Evolutionary conservation across 2,888 invertebrate genomes (phyloP).

Genomic region (Philereme transversata): DNA sequence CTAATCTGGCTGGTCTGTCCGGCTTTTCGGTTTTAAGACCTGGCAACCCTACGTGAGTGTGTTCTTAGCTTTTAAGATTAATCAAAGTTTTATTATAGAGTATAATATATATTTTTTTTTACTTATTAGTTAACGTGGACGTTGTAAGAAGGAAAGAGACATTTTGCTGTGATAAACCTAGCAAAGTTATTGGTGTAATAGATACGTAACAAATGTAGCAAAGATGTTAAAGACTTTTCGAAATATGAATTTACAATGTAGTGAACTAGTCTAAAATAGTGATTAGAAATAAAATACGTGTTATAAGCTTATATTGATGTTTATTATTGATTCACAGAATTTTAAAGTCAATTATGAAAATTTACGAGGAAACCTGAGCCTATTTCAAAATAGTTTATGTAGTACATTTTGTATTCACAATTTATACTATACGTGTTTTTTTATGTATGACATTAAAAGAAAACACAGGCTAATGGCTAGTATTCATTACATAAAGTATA

Average conservation of each 20-base stretch:
- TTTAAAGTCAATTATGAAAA: slow-evolving; percentile 14
- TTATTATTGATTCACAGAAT: slow-evolving; percentile 31
- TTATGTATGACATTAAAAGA: too few relatives aligned
- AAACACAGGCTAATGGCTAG: too few relatives aligned
- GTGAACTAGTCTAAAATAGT: slow-evolving; percentile 29
- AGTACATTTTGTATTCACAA: slow-evolving; percentile 18
- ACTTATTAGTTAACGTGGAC: too few relatives aligned
- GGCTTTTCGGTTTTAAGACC: too few relatives aligned
- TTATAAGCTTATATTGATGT: slow-evolving; percentile 27
- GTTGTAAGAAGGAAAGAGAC: not conserved
- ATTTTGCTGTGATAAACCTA: slow-evolving; percentile 15
- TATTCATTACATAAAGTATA: too few relatives aligned
- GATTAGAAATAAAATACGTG: slow-evolving; percentile 20
- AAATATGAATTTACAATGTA: slow-evolving; percentile 25
- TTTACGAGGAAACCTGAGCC: slow-evolving; percentile 17
- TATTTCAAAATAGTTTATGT: slow-evolving; percentile 26
- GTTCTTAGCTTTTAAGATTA: too few relatives aligned
- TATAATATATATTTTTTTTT: too few relatives aligned
- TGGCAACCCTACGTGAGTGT: too few relatives aligned
- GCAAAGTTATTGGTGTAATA: slow-evolving; percentile 4
- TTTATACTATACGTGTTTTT: too few relatives aligned
- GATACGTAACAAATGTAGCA: not conserved
- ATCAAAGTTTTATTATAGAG: too few relatives aligned
- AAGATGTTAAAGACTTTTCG: slow-evolving; percentile 7
- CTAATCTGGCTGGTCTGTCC: too few relatives aligned